Base-by-base conservation (phyloP, 1,140 invertebrate genomes). In the Portunus trituberculatus region DNA sequence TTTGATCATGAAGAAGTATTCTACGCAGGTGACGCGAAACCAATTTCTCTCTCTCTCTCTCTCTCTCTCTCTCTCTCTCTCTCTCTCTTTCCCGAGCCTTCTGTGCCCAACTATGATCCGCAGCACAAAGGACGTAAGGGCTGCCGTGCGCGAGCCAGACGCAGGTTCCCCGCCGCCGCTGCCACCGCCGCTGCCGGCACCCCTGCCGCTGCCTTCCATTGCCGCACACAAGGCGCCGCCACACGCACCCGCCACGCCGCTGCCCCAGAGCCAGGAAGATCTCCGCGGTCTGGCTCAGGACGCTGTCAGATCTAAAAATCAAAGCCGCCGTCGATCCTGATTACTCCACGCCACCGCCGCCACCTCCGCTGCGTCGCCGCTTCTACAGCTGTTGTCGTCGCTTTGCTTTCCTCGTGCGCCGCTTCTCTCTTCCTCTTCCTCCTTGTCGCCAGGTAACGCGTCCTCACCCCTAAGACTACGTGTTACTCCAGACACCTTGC, bases 1-100 rank as follows among this genome's bases (percentile, higher is more conserved):
- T 76, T n/a, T n/a, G 25, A 25, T n/a, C 67, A 76, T n/a, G 67
- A 76, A 1, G 25, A 76, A 76, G 67, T 76, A n/a, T n/a, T 0
- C 6, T 76, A 25, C 16, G 25, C 67, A 76, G 67, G 67, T 76
- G 67, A 76, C 7, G 67, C 67, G 25, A 76, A 1, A 25, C 25
- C 67, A n/a, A 25, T 3, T 0, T 20, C 67, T n/a, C 25, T 16
- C 67, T 76, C 67, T 76, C 67, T 16, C 67, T 76, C 67, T 76
- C 67, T 76, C 67, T 76, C 67, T 76, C 67, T 76, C 67, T 76
- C 67, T 76, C 67, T 76, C 67, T 76, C 67, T 76, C 67, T 76
- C 67, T 76, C 67, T 76, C 67, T 76, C 52, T 76, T 76, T n/a
- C 16, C 16, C 20, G 67, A n/a, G n/a, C 25, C 67, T 76, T 76